These are phyloP conservation scores for Amphilophus citrinellus DNA, from an alignment of 2,113 vertebrate genomes.

Conservation along the genomic window DNA sequence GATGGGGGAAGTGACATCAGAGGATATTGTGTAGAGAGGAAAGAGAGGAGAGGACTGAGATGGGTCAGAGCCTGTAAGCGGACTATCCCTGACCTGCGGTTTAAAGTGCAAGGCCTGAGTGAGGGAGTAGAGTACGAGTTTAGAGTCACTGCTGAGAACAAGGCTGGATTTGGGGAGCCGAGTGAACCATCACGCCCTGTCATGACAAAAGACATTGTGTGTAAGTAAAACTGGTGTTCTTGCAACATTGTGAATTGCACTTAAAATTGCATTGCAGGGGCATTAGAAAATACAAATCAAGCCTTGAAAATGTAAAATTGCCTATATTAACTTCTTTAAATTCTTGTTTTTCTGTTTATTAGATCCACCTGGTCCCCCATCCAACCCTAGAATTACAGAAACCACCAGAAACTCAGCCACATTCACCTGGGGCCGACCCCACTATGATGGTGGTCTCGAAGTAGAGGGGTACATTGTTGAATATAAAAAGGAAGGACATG, in stretches of 20 bases:
- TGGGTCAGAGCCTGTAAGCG: constrained; percentile 97
- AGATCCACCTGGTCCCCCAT: constrained; percentile 98
- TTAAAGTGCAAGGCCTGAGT: constrained; percentile 92
- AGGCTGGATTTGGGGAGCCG: constrained; percentile 94
- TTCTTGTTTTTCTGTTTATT: constrained; percentile 13
- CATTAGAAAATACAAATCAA: neutral
- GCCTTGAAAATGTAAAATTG: neutral
- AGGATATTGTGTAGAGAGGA: constrained; percentile 93
- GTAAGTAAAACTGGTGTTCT: constrained; percentile 82
- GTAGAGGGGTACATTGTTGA: constrained; percentile 95
- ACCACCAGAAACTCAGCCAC: constrained; percentile 96
- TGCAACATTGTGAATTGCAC: neutral
- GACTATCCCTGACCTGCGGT: constrained; percentile 92
- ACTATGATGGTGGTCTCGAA: constrained; percentile 97
- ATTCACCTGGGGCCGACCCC: constrained; percentile 92
- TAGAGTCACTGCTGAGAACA: constrained; percentile 97
- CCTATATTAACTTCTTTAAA: neutral
- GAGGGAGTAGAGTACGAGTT: constrained; percentile 98
- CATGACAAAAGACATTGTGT: constrained; percentile 92
- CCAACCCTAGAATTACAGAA: constrained; percentile 92
- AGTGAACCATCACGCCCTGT: constrained; percentile 90
- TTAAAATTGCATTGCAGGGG: constrained; percentile 13
- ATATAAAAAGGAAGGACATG: constrained; percentile 94
- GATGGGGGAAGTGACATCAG: constrained; percentile 98
- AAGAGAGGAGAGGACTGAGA: constrained; percentile 94